phyloP scores from a whole-genome alignment of 2,113 vertebrate genomes.

The Emydocephalus ijimae region DNA sequence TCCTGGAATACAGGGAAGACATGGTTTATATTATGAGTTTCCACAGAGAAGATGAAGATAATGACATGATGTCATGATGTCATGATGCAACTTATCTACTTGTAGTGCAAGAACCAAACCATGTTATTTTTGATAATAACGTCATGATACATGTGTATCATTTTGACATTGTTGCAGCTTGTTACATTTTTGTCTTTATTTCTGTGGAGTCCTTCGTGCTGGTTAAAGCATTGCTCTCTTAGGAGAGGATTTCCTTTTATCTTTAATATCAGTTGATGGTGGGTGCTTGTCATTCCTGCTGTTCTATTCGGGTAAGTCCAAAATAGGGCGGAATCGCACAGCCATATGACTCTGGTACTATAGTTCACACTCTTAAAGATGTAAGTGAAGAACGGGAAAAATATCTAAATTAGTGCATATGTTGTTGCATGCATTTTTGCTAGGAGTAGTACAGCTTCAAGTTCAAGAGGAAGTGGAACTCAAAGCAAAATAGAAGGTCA shows the following conservation, averaged over 20 bases:
- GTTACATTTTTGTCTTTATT: background rate
- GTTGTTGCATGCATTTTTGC: constrained; percentile 25
- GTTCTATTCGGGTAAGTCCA: background rate
- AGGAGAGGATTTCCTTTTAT: background rate
- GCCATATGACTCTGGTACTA: background rate
- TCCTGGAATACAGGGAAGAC: background rate
- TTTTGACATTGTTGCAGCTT: background rate
- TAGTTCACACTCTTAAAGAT: background rate
- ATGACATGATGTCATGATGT: background rate
- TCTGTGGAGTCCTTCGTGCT: background rate
- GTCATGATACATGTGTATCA: background rate
- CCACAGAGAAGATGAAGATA: background rate
- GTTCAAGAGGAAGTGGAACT: constrained; percentile 79
- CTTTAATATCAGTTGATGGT: background rate
- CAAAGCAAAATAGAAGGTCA: constrained; percentile 74
- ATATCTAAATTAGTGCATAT: background rate
- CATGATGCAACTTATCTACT: background rate
- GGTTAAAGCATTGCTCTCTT: background rate
- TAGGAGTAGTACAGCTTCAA: constrained; percentile 89
- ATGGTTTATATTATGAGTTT: background rate
- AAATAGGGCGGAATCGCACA: background rate
- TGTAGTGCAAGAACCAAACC: background rate
- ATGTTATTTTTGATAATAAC: background rate
- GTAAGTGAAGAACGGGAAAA: background rate
- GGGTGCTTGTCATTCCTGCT: background rate